phyloP scores from a whole-genome alignment of 2,797 vertebrate genomes.

The Acestrorhynchus altus region DNA sequence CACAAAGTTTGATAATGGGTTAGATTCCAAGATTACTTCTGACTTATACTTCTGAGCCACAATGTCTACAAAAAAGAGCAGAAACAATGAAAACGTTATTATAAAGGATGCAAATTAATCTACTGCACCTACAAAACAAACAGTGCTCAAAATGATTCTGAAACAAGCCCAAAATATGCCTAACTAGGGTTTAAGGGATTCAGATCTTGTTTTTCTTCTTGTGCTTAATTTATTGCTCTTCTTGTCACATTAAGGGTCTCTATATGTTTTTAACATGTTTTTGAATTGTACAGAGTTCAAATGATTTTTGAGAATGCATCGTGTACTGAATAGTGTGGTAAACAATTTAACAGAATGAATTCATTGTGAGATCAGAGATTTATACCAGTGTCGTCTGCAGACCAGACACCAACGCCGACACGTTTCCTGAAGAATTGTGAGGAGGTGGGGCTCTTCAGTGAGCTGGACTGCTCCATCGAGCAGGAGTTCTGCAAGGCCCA shows the following conservation, averaged over 20 bases:
- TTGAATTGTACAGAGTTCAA: background rate
- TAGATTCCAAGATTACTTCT: conserved; percentile 19
- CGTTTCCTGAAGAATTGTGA: conserved; percentile 99
- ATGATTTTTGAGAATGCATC: too few relatives aligned
- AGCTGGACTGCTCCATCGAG: conserved; percentile 96
- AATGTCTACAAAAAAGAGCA: conserved; percentile 11
- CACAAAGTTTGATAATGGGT: conserved; percentile 10
- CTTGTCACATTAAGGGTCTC: background rate
- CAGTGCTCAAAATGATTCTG: background rate
- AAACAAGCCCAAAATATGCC: conserved; percentile 3
- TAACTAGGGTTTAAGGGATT: background rate
- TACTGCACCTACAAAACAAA: background rate
- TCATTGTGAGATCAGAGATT: background rate
- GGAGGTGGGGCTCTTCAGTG: conserved; percentile 96
- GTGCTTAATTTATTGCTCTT: background rate
- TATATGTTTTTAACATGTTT: background rate
- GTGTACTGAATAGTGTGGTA: background rate
- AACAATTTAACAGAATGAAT: background rate
- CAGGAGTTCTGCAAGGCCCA: conserved; percentile 97
- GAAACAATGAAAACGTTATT: too few relatives aligned
- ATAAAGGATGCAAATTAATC: conserved; percentile 25
- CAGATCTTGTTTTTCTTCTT: conserved; percentile 4
- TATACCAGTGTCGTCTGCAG: conserved; percentile 70
- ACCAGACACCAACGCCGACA: conserved; percentile 97
- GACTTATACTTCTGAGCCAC: background rate